Percentiles rank a stretch among this genome's conserved stretches.
Conservation (phyloP, 2,113 vertebrate species). For the Edolisoma coerulescens region DNA sequence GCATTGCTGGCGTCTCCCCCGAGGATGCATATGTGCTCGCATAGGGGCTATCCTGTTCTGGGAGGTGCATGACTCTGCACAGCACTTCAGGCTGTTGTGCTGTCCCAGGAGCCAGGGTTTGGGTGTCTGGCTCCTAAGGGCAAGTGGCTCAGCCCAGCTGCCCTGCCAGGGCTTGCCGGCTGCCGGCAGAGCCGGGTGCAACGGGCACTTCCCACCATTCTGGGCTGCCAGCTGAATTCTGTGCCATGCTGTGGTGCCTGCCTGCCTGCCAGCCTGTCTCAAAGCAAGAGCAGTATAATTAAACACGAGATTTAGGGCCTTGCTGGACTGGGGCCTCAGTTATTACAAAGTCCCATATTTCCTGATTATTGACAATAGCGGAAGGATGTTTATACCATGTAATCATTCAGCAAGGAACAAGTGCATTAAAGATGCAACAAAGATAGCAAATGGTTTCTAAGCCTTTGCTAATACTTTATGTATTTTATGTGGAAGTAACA, state of each 20-base stretch:
- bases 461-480: not conserved
- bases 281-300: not conserved
- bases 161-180: fast-evolving
- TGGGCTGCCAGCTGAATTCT: not conserved
- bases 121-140: not conserved
- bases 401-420: not conserved
- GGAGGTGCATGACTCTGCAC: fast-evolving
- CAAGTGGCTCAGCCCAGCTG: not conserved
- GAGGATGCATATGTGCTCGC: fast-evolving
- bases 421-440: not conserved
- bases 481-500: not conserved
- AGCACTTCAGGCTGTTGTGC: not conserved
- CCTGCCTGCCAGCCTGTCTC: not conserved
- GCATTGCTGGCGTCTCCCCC: not conserved
- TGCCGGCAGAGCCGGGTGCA: fast-evolving
- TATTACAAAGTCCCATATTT: not conserved
- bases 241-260: not conserved
- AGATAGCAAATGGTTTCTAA: not conserved
- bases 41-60: fast-evolving
- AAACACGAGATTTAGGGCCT: not conserved
- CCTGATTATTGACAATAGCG: not conserved
- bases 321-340: not conserved
- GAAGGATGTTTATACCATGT: not conserved
- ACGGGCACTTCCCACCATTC: not conserved
- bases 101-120: not conserved